Evolutionary conservation across 2,888 invertebrate genomes (phyloP).

Genomic region (Pyralis farinalis): DNA sequence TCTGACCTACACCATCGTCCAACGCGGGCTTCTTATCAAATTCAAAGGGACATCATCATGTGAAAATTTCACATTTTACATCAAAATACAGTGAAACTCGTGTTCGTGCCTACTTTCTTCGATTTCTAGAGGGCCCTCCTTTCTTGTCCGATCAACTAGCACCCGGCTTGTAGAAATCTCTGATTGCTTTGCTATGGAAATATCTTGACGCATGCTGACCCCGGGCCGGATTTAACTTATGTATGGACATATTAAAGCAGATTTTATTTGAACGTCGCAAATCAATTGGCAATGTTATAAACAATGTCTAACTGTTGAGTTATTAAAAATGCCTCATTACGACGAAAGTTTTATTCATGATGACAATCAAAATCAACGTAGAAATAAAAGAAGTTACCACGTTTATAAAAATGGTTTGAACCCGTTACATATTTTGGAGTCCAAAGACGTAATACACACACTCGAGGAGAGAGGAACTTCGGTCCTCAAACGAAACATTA

Average conservation of each 20-base stretch:
- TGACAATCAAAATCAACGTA: slow-evolving; percentile 70
- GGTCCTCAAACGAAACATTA: slow-evolving; percentile 67
- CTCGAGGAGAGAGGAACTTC: slow-evolving; percentile 63
- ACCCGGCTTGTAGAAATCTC: slow-evolving; percentile 38
- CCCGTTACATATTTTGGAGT: slow-evolving; percentile 51
- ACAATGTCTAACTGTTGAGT: slow-evolving; percentile 11
- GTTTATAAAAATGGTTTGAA: slow-evolving; percentile 71
- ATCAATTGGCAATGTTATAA: slow-evolving; percentile 1
- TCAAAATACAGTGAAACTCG: slow-evolving; percentile 20
- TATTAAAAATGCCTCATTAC: slow-evolving; percentile 71
- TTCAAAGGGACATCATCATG: not conserved
- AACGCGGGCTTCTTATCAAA: not conserved
- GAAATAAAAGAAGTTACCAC: slow-evolving; percentile 74
- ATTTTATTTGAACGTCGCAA: not conserved
- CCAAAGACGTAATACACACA: slow-evolving; percentile 52
- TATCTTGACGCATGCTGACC: slow-evolving; percentile 19
- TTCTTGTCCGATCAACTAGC: slow-evolving; percentile 42
- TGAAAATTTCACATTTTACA: slow-evolving; percentile 5
- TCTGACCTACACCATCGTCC: slow-evolving; percentile 32
- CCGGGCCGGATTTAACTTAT: too few relatives aligned
- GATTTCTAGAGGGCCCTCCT: slow-evolving; percentile 65
- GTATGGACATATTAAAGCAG: too few relatives aligned
- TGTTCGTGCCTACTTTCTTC: slow-evolving; percentile 54
- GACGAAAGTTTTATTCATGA: slow-evolving; percentile 75
- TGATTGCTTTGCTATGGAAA: slow-evolving; percentile 36